These are phyloP conservation scores for Lindbergichthys nudifrons DNA, from an alignment of 2,797 vertebrate species.

Conservation along the genomic window DNA sequence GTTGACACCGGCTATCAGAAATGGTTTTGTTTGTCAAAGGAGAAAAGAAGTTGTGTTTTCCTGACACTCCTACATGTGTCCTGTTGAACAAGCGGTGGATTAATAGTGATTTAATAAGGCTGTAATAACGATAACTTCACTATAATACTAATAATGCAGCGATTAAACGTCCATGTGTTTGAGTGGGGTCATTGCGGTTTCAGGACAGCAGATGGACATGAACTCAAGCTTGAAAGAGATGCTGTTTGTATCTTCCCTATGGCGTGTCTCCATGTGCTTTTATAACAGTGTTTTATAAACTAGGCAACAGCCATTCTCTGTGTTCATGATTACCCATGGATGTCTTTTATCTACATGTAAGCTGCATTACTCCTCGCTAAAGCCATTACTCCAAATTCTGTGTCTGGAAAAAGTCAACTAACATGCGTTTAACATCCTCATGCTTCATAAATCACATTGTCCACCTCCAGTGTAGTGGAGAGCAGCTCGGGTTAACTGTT, in stretches of 20 bases:
- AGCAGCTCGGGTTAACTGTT: constrained; percentile 79
- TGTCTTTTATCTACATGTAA: constrained; percentile 36
- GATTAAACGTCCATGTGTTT: background rate
- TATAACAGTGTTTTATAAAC: constrained; percentile 48
- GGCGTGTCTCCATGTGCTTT: constrained; percentile 34
- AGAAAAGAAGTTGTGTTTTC: constrained; percentile 70
- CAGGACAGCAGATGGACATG: constrained; percentile 54
- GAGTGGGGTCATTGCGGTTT: background rate
- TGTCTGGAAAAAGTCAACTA: constrained; percentile 57
- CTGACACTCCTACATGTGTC: constrained; percentile 49
- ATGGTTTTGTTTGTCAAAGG: constrained; percentile 87
- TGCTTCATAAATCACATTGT: constrained; percentile 82
- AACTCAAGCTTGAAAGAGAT: constrained; percentile 40
- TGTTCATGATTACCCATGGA: constrained; percentile 45
- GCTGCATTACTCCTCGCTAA: constrained; percentile 58
- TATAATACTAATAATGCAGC: background rate
- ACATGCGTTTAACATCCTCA: constrained; percentile 75
- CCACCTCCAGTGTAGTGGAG: constrained; percentile 59
- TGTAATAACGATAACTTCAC: background rate
- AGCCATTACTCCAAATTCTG: constrained; percentile 66
- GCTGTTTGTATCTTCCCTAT: constrained; percentile 34
- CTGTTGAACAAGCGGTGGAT: background rate
- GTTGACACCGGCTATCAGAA: constrained; percentile 84
- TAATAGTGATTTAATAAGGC: background rate
- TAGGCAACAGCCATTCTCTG: constrained; percentile 55